A percentile compares a stretch with the other conserved stretches of the same genome.
phyloP scores from a whole-genome alignment of 2,797 vertebrate genomes.

The Astyanax mexicanus region DNA sequence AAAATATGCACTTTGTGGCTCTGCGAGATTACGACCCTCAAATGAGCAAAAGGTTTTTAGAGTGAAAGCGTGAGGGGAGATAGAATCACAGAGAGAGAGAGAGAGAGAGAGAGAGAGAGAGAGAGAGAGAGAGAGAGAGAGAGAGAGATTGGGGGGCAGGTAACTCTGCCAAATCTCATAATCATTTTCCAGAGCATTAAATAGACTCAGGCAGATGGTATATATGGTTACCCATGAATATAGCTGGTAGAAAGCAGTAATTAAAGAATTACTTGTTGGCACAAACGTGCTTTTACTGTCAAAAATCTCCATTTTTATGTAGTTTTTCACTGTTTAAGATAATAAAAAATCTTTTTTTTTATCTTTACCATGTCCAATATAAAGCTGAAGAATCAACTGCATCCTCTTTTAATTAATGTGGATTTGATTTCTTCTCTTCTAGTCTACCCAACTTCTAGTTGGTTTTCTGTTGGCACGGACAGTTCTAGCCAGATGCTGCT shows the following conservation, averaged over 20 bases:
- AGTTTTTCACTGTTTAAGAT: no score
- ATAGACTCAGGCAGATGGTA: background rate
- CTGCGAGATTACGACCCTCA: slow-evolving; percentile 63
- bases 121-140: slow-evolving; percentile 60
- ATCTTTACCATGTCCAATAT: no score
- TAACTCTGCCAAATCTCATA: slow-evolving; percentile 45
- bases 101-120: slow-evolving; percentile 44
- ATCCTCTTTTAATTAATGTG: no score
- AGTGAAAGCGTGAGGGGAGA: slow-evolving; percentile 63
- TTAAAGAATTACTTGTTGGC: background rate
- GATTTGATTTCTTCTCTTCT: no score
- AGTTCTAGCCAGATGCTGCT: no score
- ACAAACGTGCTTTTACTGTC: background rate
- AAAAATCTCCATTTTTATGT: no score
- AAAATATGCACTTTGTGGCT: slow-evolving; percentile 62
- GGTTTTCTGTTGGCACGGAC: no score
- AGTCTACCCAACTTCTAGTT: no score
- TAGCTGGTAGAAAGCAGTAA: background rate
- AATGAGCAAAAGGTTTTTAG: slow-evolving; percentile 66
- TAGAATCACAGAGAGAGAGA: slow-evolving; percentile 57
- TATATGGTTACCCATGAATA: background rate
- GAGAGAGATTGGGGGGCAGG: no score
- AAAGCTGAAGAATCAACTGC: no score
- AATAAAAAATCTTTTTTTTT: no score
- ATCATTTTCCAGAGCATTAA: slow-evolving; percentile 13